Conservation (phyloP, 1,140 invertebrate species). For the silkworm (Bombyx mori) region ASM3026992v2 NC_085135.1:9564501-9565000, state of each 20-base stretch:
- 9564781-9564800: too few species aligned
- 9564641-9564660: slow-evolving; percentile 8
- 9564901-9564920: too few species aligned
- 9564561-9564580: slow-evolving; percentile 19
- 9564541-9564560: slow-evolving; percentile 14
- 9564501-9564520: slow-evolving; percentile 28
- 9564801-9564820: too few species aligned
- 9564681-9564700: slow-evolving; percentile 18
- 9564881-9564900: too few species aligned
- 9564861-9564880: too few species aligned
- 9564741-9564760: slow-evolving; percentile 12
- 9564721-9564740: slow-evolving; percentile 11
- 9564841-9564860: too few species aligned
- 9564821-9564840: too few species aligned
- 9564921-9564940: too few species aligned
- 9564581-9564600: slow-evolving; percentile 9
- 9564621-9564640: slow-evolving; percentile 11
- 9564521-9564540: slow-evolving; percentile 17
- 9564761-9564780: background rate
- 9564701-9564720: slow-evolving; percentile 10
- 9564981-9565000: too few species aligned
- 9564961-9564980: too few species aligned
- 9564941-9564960: too few species aligned
- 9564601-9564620: slow-evolving; percentile 18
- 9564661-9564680: slow-evolving; percentile 9